These are phyloP conservation scores for Haemorhous mexicanus DNA, from an alignment of 2,113 vertebrate species.

Conservation along the genomic window DNA sequence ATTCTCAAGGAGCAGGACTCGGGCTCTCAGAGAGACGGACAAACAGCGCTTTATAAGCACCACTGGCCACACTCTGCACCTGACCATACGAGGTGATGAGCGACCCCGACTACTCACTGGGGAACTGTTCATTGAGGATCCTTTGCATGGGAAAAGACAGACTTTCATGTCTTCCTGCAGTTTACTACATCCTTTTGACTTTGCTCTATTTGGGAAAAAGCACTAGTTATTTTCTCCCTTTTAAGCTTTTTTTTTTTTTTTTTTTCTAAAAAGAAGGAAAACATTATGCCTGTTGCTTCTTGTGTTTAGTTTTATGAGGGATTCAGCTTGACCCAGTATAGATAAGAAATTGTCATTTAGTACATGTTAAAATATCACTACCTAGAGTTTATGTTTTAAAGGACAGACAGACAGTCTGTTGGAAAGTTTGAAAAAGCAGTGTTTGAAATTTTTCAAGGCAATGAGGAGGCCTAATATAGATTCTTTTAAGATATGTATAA, in stretches of 20 bases:
- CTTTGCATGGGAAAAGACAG: slow-evolving; percentile 20
- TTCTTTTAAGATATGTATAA: not conserved
- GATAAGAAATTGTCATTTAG: not conserved
- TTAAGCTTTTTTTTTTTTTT: not conserved
- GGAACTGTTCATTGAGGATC: slow-evolving; percentile 12
- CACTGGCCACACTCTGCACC: slow-evolving; percentile 16
- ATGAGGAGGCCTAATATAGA: not conserved
- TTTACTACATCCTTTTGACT: slow-evolving; percentile 47
- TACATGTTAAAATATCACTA: not conserved
- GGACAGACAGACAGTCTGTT: not conserved
- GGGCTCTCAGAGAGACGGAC: slow-evolving; percentile 50
- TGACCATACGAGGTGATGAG: not conserved
- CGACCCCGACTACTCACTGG: not conserved
- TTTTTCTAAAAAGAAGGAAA: not conserved
- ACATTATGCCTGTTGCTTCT: not conserved
- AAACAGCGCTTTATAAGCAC: slow-evolving; percentile 49
- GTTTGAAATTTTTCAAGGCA: not conserved
- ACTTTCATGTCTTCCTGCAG: slow-evolving; percentile 42
- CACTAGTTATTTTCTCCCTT: not conserved
- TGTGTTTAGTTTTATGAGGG: not conserved
- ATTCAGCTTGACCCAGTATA: not conserved
- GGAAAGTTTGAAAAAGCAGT: not conserved
- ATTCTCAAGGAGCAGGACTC: slow-evolving; percentile 45
- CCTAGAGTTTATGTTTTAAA: not conserved
- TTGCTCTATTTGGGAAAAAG: slow-evolving; percentile 5